Percentiles rank a stretch among this genome's conserved stretches.
phyloP scores from a whole-genome alignment of 1,140 invertebrate species.

The Augochlora pura region DNA sequence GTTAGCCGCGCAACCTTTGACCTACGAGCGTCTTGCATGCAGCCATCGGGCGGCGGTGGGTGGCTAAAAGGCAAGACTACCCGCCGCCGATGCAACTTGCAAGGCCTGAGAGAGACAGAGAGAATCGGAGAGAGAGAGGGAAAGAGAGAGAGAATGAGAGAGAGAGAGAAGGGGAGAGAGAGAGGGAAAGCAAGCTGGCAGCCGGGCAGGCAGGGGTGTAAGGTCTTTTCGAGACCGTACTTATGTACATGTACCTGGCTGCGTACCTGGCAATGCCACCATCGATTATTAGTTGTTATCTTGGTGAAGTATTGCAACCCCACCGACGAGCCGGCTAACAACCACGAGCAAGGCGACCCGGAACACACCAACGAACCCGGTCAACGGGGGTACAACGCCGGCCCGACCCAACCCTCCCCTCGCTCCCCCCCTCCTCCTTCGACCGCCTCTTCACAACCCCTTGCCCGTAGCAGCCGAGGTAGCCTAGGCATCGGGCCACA shows the following conservation, averaged over 20 bases:
- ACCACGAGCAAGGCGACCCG: constrained; percentile 29
- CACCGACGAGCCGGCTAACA: constrained; percentile 61
- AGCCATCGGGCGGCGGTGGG: constrained; percentile 55
- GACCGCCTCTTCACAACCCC: too few relatives aligned
- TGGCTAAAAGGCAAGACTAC: constrained; percentile 61
- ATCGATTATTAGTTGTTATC: constrained; percentile 79
- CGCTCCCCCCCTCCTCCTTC: constrained; percentile 11
- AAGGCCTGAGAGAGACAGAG: not conserved
- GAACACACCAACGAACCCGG: constrained; percentile 29
- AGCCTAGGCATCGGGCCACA: constrained; percentile 19
- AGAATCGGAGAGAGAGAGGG: not conserved
- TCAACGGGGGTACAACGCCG: constrained; percentile 40
- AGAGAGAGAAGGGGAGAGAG: too few relatives aligned
- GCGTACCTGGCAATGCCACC: constrained; percentile 71
- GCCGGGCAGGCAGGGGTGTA: constrained; percentile 30
- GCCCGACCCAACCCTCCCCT: too few relatives aligned
- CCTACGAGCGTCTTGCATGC: constrained; percentile 70
- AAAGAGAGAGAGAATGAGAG: too few relatives aligned
- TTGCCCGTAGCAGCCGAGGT: too few relatives aligned
- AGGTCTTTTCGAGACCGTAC: constrained; percentile 64
- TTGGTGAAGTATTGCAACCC: constrained; percentile 75
- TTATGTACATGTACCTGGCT: constrained; percentile 67
- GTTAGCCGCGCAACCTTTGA: constrained; percentile 69
- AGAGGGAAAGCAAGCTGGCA: too few relatives aligned
- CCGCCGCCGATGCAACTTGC: constrained; percentile 44